Evolutionary conservation across 2,113 vertebrate genomes (phyloP).

Genomic region (Xiphophorus couchianus): DNA sequence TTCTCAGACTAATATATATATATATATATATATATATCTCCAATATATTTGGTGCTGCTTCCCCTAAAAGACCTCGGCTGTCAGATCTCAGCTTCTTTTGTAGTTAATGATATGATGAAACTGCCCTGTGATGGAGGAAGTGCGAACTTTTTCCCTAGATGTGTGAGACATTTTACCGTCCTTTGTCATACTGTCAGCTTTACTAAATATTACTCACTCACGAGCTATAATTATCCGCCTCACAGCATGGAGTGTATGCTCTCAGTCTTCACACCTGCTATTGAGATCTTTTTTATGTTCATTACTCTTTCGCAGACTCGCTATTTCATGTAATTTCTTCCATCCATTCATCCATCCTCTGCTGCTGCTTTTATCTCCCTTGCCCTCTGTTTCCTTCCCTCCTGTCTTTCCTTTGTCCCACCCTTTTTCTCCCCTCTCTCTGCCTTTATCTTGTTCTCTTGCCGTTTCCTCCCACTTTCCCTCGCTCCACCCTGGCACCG

Average conservation of each 20-base stretch:
- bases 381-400: slow-evolving; percentile 54
- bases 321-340: slow-evolving; percentile 20
- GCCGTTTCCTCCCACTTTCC: slow-evolving; percentile 55
- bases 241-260: slow-evolving; percentile 3
- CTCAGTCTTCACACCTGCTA: slow-evolving; percentile 25
- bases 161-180: slow-evolving; percentile 55
- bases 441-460: slow-evolving; percentile 57
- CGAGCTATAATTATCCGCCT: slow-evolving; percentile 57
- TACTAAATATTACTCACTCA: slow-evolving; percentile 53
- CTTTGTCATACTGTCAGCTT: slow-evolving; percentile 61
- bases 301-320: slow-evolving; percentile 9
- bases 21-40: not conserved
- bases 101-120: slow-evolving; percentile 35
- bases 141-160: slow-evolving; percentile 19
- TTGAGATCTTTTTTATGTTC: slow-evolving; percentile 6
- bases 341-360: not conserved
- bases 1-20: not conserved
- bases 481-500: slow-evolving; percentile 30
- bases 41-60: slow-evolving; percentile 4
- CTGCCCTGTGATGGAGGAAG: slow-evolving; percentile 17
- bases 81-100: slow-evolving; percentile 35
- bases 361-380: slow-evolving; percentile 57
- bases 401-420: slow-evolving; percentile 37
- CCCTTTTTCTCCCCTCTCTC: slow-evolving; percentile 29
- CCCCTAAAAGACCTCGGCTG: slow-evolving; percentile 43